phyloP scores from a whole-genome alignment of 2,797 vertebrate genomes.

The Parauchenoglanis punctatus region DNA sequence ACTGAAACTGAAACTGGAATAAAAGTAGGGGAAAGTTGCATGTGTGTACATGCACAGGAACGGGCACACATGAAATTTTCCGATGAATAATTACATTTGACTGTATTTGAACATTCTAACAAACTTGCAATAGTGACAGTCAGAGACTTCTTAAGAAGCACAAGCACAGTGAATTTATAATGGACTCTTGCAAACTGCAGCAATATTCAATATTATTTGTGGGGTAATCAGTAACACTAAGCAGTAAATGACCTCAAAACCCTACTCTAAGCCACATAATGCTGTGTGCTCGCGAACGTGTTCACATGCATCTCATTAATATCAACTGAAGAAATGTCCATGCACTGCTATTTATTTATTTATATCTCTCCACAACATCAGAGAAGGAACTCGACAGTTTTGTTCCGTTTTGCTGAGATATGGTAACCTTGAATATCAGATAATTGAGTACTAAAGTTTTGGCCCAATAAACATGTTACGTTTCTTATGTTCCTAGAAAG shows the following conservation, averaged over 20 bases:
- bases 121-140: neutral
- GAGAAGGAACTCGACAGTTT: neutral
- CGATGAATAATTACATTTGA: neutral
- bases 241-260: conserved; percentile 34
- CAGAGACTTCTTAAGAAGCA: conserved; percentile 8
- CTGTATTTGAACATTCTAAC: neutral
- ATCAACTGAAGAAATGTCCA: conserved; percentile 44
- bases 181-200: conserved; percentile 8
- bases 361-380: conserved; percentile 43
- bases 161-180: conserved; percentile 1
- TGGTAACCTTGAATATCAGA: conserved; percentile 8
- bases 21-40: neutral
- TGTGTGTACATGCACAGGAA: neutral
- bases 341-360: conserved; percentile 66
- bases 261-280: conserved; percentile 30
- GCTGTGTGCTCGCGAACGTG: neutral
- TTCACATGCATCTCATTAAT: neutral
- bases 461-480: neutral
- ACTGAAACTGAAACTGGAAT: conserved; percentile 43
- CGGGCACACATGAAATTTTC: neutral
- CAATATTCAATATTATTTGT: conserved; percentile 20
- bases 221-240: conserved; percentile 17
- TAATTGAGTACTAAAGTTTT: conserved; percentile 6
- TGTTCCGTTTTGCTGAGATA: neutral
- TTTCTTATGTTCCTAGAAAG: neutral